Evolutionary conservation across 2,113 vertebrate genomes (phyloP), one percentile per base, ranked within the genome.

Genomic region (Albula goreensis): DNA sequence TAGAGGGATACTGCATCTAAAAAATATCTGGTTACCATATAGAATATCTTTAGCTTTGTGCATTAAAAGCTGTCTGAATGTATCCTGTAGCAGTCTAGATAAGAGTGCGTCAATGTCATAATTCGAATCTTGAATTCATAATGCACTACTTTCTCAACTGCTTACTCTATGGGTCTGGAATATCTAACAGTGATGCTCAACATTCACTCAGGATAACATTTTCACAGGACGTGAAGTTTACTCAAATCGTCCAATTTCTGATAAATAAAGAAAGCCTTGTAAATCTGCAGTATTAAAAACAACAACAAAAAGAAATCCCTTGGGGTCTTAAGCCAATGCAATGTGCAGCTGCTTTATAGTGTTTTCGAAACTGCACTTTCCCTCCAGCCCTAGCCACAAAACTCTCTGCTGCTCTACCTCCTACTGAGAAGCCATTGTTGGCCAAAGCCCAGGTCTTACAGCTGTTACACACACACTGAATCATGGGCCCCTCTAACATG

Each of bases 381-480:
- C 66, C 10, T 49, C 11, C 52, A 50, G 85, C 81, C 56, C 52
- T 78, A 77, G 5, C 50, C 41, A 60, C 78, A 85, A 83, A 57
- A 13, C 31, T 82, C n/a, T 63, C 17, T 66, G 25, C 80, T 63
- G 74, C 50, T 83, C 66, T 78, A 57, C 85, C 63, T 78, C 81
- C 60, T 57, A 57, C 85, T 19, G 25, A 41, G 63, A 78, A 74
- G 60, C 57, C 63, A 10, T 50, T 50, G n/a, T 41, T 84, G 66
- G 85, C 63, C 52, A 2, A 56, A n/a, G 31, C 49, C 49, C 49
- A 77, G 25, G 19, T 77, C 9, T 10, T 52, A 80, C 48, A 50
- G 6, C 49, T 9, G 57, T 50, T 56, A 19, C 22, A 17, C 79
- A 66, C 22, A 50, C 13, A 50, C 50, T 31, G 10, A 66, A 81